Evolutionary conservation across 2,888 invertebrate species (phyloP).

Genomic region (Tubulanus polymorphus): DNA sequence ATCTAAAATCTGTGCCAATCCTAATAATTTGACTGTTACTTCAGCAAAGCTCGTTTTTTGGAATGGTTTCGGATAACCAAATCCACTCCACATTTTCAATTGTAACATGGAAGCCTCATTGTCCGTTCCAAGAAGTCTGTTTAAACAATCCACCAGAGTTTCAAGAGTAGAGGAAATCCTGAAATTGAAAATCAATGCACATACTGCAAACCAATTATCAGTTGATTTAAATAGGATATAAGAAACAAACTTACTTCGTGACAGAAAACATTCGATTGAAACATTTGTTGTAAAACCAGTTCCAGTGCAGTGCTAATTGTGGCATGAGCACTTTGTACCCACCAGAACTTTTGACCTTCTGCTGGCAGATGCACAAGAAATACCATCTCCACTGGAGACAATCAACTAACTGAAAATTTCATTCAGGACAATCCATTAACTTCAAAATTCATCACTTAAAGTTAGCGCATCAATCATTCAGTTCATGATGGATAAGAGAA

Average conservation of each 20-base stretch:
- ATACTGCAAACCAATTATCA: not conserved
- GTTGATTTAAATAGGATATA: not conserved
- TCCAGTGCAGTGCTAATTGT: slow-evolving; percentile 36
- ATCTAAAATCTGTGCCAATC: no score
- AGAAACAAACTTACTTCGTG: not conserved
- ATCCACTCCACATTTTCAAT: slow-evolving; percentile 25
- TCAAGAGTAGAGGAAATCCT: slow-evolving; percentile 11
- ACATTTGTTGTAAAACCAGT: slow-evolving; percentile 30
- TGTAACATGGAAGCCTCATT: slow-evolving; percentile 25
- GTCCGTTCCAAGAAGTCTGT: slow-evolving; percentile 26
- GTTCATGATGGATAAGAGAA: no score
- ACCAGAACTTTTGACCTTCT: not conserved
- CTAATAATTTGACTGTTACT: no score
- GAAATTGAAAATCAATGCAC: not conserved
- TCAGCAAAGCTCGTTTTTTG: no score
- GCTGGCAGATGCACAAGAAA: not conserved
- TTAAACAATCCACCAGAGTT: slow-evolving; percentile 21
- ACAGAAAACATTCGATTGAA: not conserved
- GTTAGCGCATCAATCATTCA: no score
- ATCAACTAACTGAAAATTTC: no score
- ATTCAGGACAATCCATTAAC: no score
- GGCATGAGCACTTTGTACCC: slow-evolving; percentile 13
- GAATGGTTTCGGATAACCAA: slow-evolving; percentile 35
- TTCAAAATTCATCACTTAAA: no score
- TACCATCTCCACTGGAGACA: not conserved